Evolutionary conservation across 2,888 invertebrate species (phyloP), one percentile per base, ranked within the genome.

Genomic region (Watsonalla binaria): DNA sequence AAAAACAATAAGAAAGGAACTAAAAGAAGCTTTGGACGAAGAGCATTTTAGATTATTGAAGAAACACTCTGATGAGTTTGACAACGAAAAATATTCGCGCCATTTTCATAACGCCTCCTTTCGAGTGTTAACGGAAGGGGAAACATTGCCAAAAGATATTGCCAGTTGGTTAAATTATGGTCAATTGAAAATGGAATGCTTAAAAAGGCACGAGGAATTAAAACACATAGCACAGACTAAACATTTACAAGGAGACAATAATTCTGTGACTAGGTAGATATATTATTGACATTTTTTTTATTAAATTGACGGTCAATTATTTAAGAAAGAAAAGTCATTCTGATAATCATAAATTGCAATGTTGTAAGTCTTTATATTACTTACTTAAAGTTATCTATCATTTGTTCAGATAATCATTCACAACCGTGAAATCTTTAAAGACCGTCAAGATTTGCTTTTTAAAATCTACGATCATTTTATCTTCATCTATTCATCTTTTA

Each of bases 101-200:
- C 80, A 85, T 75, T 90, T 84, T 70, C 72, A 80, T 5, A 94
- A 94, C 70, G 83, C 93, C 60, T 92, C 92, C 37, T 84, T 94
- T 65, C 78, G 88, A 49, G 80, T 92, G 60, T 70, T 94, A 59
- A 91, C 87, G 68, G 80, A 80, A 54, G 89, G 81, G 48, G 86
- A 86, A 47, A 61, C 67, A 5, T 72, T 93, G 54, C 93, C 93
- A 0, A 66, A 76, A 54, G 87, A 92, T 61, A 76, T 93, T 58
- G 84, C 86, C 35, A 75, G 72, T 47, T 93, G 94, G 93, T 78
- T 94, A 56, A 84, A 94, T 69, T 93, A 93, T 73, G 90, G 86
- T 47, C 82, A 82, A 67, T 82, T 94, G 67, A 92, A 92, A 79
- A 82, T 82, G 56, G 86, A 91, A 66, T 95, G 95, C 72, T 56